Conservation (phyloP, 2,113 vertebrate genomes). For the Mirounga angustirostris region DNA sequence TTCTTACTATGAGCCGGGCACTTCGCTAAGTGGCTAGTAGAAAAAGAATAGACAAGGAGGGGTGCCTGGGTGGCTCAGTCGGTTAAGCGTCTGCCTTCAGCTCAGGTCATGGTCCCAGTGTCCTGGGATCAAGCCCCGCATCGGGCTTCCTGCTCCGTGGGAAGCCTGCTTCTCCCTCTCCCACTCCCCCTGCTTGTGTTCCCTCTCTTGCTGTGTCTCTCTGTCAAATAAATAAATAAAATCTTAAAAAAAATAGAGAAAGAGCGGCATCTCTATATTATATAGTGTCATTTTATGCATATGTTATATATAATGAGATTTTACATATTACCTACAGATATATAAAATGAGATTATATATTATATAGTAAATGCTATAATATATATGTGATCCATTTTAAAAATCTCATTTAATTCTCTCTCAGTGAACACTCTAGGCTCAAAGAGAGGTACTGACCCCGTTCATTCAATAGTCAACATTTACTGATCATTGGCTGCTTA, state of each 20-base stretch:
- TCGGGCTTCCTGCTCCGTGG: too few relatives aligned
- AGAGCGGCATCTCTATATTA: background rate
- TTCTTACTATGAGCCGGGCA: background rate
- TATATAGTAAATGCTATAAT: background rate
- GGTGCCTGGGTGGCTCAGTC: too few relatives aligned
- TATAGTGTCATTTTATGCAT: background rate
- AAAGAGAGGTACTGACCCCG: background rate
- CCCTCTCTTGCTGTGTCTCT: too few relatives aligned
- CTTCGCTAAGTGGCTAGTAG: background rate
- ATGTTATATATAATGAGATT: background rate
- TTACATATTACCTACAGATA: background rate
- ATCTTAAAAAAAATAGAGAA: too few relatives aligned
- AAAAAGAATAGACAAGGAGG: background rate
- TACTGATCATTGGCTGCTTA: background rate
- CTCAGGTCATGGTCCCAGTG: too few relatives aligned
- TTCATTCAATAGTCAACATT: background rate
- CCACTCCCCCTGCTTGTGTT: too few relatives aligned
- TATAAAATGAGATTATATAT: background rate
- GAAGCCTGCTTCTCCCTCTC: too few relatives aligned
- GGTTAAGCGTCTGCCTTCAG: too few relatives aligned
- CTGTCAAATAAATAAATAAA: too few relatives aligned
- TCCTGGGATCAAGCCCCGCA: too few relatives aligned
- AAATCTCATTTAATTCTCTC: constrained; percentile 41
- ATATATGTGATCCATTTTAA: background rate
- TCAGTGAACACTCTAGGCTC: background rate